Evolutionary conservation across 2,113 vertebrate species (phyloP), one percentile per base, ranked within the genome.

Genomic region (Lepus americanus): DNA sequence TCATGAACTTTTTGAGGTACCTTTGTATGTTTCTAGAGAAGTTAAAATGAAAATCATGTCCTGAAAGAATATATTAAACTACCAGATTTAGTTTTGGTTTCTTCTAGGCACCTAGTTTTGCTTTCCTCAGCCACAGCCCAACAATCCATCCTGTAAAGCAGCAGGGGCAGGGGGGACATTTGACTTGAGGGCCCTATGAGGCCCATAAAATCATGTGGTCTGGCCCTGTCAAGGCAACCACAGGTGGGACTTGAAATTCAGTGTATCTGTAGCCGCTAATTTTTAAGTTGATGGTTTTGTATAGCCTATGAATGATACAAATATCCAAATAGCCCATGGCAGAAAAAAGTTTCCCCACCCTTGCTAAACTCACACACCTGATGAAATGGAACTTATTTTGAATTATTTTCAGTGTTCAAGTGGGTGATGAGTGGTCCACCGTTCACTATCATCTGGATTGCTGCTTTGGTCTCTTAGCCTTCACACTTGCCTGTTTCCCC

Each of bases 351-450:
- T 59, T 59, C 55, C 12, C 55, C 55, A 16, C 13, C 55, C 14
- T 19, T 59, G 55, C 19, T 59, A 19, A 59, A 19, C 14, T 92
- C 78, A 85, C 33, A 74, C 0, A 2, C 20, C 19, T 84, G 20
- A 88, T 83, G 96, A 94, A 86, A 88, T 95, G 39, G 29, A 1
- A 39, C 44, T 87, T 77, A 74, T 70, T 94, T 95, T 94, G 61
- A 88, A 81, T 95, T 88, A 10, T 95, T 91, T 76, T 17, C 6
- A 4, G 8, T 49, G 33, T 74, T 84, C 19, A 44, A 27, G n/a
- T 31, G 61, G 59, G 11, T n/a, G 61, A 76, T 84, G 31, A 66
- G 74, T 87, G 39, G 36, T 69, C 7, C 19, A 81, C 8, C 29
- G 77, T 89, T 33, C 82, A 0, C 33, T 83, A 55, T 88, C 36